phyloP scores from a whole-genome alignment of 2,113 vertebrate genomes.

The Onychostruthus taczanowskii region DNA sequence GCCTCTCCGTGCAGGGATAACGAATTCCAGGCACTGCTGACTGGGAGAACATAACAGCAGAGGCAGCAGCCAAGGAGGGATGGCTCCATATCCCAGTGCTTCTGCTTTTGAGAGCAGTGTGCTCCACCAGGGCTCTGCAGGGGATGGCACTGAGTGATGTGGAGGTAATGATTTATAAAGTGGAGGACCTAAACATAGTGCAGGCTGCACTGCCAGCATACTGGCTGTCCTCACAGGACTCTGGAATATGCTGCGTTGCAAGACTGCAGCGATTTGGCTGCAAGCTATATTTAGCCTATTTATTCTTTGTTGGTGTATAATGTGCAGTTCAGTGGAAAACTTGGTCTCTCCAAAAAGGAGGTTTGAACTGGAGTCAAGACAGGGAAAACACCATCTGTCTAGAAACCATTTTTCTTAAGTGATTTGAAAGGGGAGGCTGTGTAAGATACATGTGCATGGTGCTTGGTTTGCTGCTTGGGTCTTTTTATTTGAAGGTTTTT shows the following conservation, averaged over 20 bases:
- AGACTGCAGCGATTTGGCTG: conserved; percentile 43
- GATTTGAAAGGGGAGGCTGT: neutral
- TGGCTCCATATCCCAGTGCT: neutral
- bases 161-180: neutral
- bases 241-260: neutral
- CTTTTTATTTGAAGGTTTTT: neutral
- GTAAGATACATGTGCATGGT: neutral
- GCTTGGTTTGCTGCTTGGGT: neutral
- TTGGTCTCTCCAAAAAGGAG: conserved; percentile 50
- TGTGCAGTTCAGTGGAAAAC: conserved; percentile 62
- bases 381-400: conserved; percentile 66
- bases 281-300: conserved; percentile 62
- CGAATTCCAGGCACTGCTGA: neutral
- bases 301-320: conserved; percentile 64
- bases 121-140: neutral
- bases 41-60: neutral
- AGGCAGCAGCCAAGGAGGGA: neutral
- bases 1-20: accelerated
- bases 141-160: neutral
- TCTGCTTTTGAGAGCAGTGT: neutral
- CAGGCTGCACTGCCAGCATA: neutral
- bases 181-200: neutral
- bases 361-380: conserved; percentile 57
- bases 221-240: conserved; percentile 56
- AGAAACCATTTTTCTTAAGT: conserved; percentile 27